Base-by-base conservation (phyloP, 2,797 vertebrate genomes). In the Phataginus tricuspis region DNA sequence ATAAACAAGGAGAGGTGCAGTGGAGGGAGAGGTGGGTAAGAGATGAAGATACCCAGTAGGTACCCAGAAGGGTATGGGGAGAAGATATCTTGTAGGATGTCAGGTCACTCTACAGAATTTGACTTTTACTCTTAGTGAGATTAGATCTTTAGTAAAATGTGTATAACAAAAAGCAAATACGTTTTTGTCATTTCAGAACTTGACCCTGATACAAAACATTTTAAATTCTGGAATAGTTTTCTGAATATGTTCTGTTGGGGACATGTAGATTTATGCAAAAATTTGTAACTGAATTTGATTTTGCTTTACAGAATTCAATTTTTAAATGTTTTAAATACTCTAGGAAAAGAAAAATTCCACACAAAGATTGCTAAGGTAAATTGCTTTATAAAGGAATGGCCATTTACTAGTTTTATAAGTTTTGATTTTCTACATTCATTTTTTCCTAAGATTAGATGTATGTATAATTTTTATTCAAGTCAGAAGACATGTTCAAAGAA, bases 141-240 rank as follows among this genome's bases (percentile, higher is more conserved):
- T 97, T 95, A 94, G 68, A 96, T 97, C 90, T 94, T 95, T 91
- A 85, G 68, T 91, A 97, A 97, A 98, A 97, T 97, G 94, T 97
- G 96, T 94, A 42, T 55, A 94, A 96, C 78, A 86, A 91, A 94
- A 96, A 84, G 39, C 64, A 86, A 82, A 79, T 85, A 86, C 63
- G 79, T 18, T 37, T 91, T 92, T 89, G 53, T 96, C 75, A 94
- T 96, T 96, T 96, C 59, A 96, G 86, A 96, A 92, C 64, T 80
- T 94, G 94, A 94, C n/a, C 49, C 64, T n/a, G 29, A 75, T 77
- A 91, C 14, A 95, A 78, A 96, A 51, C 14, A 59, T 93, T 84
- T 94, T 66, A 95, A 88, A 93, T 64, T 92, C 82, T 86, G 82
- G 37, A 71, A 27, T 3, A 13, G 10, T 37, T 95, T 63, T 68